Evolutionary conservation across 1,140 invertebrate species (phyloP), one percentile per base, ranked within the genome.

Genomic region (Brachionus calyciflorus): DNA sequence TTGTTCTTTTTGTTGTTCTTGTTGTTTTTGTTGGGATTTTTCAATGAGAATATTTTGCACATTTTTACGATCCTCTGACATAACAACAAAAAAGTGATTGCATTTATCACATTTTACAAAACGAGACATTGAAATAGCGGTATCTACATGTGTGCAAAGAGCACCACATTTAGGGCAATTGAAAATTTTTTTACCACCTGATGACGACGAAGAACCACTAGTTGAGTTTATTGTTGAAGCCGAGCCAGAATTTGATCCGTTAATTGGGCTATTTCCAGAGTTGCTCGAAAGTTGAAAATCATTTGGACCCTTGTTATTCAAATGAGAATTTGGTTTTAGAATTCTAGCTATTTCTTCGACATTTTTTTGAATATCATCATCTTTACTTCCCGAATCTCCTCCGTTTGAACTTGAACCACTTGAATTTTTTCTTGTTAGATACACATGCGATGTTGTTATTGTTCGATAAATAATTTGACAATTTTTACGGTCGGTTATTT

Each of bases 91-190:
- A 86, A 97, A 96, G 85, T 96, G 93, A 84, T 95, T 92, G 83
- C 95, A 98, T 84, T 96, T 97, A 82, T 96, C 93, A 86, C 95
- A 98, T 85, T 96, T 97, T 4, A 97, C 94, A 86, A 97, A 98
- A 79, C 93, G 89, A 17, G 93, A 93, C 48, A 92, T 93, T 79
- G 89, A 89, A 79, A 96, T 93, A 88, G 96, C 95, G 6, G 93
- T 95, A 86, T 96, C 94, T 68, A 96, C 93, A 85, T 96, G 93
- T 12, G 92, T 94, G 85, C 93, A 96, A 68, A 93, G 91, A 86
- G 94, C 93, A 0, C 93, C 94, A 86, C 94, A 97, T 85, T 96
- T 95, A 6, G 94, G 94, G 83, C 94, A 96, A 49, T 57, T 55
- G 33, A 77, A 77, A 7, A 37, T 26, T 51, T 26, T 60, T 24